Evolutionary conservation across 2,888 invertebrate genomes (phyloP), one percentile per base, ranked within the genome.

Genomic region (Thymelicus acteon): DNA sequence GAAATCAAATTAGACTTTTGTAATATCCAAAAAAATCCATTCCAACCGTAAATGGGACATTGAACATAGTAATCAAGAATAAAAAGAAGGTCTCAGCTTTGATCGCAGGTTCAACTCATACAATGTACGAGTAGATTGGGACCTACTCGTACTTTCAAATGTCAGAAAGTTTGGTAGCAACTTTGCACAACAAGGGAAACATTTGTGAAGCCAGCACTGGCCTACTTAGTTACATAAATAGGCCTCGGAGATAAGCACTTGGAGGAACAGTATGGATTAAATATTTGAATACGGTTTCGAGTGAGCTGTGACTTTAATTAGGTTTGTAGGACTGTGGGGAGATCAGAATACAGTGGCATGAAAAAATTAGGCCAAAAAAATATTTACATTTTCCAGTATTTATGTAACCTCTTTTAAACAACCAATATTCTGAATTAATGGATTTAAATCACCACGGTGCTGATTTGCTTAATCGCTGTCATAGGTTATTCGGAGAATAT

Each of bases 121-220:
- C 48, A 63, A 58, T n/a, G n/a, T n/a, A n/a, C n/a, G n/a, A n/a
- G n/a, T n/a, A n/a, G n/a, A 58, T 37, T 37, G 19, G 57, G 58
- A 58, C 58, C 70, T 64, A 70, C 54, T 54, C 5, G 72, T 78
- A 82, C 65, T 69, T 69, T 66, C 68, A 72, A 70, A 52, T 58
- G 70, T 72, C 72, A 63, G 58, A 69, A 72, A 72, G 62, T 72
- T 72, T 31, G 31, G 57, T 15, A 48, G 44, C 57, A 62, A 60
- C 44, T 72, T 62, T 47, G 49, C 48, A 58, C 57, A 69, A 72
- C 67, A 64, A 57, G 65, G 39, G 69, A 66, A 72, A 72, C 61
- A 52, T 62, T 66, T 68, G 70, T 62, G 66, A 66, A 60, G 61
- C 37, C 8, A 13, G n/a, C 60, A 19, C 66, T 66, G 71, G 52